Evolutionary conservation across 2,888 invertebrate genomes (phyloP).

Genomic region (Serripes groenlandicus): DNA sequence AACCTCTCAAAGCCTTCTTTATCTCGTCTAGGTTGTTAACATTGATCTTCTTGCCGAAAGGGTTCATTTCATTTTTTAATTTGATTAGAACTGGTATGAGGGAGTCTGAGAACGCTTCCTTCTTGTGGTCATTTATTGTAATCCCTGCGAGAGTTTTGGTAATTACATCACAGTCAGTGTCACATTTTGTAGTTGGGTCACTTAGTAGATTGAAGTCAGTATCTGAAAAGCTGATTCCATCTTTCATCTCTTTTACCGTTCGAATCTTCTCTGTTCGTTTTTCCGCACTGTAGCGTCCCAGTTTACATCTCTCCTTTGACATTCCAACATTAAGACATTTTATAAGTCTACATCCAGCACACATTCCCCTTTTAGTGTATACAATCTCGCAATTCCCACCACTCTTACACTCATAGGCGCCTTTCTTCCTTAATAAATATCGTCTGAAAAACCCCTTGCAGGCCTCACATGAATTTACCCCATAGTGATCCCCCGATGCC

Average conservation of each 20-base stretch:
- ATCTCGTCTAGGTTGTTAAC: slow-evolving; percentile 31
- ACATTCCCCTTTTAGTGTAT: slow-evolving; percentile 48
- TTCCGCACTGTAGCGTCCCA: slow-evolving; percentile 58
- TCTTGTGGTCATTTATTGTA: background rate
- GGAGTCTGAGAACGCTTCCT: slow-evolving; percentile 4
- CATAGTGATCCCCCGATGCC: slow-evolving; percentile 62
- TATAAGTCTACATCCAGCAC: slow-evolving; percentile 53
- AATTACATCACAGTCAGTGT: background rate
- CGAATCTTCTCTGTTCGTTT: slow-evolving; percentile 58
- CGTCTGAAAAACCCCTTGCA: slow-evolving; percentile 65
- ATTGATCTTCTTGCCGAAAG: slow-evolving; percentile 52
- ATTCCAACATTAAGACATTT: slow-evolving; percentile 59
- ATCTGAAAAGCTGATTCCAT: background rate
- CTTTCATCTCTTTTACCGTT: slow-evolving; percentile 37
- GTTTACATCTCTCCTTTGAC: slow-evolving; percentile 56
- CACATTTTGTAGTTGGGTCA: background rate
- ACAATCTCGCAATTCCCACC: slow-evolving; percentile 47
- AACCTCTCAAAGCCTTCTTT: slow-evolving; percentile 20
- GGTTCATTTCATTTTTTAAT: slow-evolving; percentile 45
- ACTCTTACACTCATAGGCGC: slow-evolving; percentile 56
- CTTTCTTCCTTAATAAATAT: slow-evolving; percentile 50
- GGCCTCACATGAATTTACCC: slow-evolving; percentile 62
- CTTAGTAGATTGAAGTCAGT: background rate
- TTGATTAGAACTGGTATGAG: slow-evolving; percentile 33
- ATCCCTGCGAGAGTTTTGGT: background rate